Percentiles rank a stretch among this genome's conserved stretches.
phyloP scores from a whole-genome alignment of 2,888 invertebrate genomes.

The Aphelenchoides bicaudatus region DNA sequence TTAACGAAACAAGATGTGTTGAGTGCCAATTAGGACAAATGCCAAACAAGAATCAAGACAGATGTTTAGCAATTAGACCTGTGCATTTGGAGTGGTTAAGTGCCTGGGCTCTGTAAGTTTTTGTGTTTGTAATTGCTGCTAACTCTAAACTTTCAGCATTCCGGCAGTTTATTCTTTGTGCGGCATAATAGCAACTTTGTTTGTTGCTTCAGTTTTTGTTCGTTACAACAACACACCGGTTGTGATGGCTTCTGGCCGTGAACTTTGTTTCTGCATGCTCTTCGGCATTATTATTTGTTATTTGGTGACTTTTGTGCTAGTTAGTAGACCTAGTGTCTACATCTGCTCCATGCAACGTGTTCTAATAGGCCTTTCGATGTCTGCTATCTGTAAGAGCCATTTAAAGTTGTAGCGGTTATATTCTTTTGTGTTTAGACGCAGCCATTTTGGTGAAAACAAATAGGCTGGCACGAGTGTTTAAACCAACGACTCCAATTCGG shows the following conservation, averaged over 20 bases:
- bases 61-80: conserved; percentile 67
- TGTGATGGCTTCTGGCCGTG: conserved; percentile 74
- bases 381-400: no score
- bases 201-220: conserved; percentile 70
- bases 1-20: conserved; percentile 68
- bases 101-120: conserved; percentile 69
- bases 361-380: conserved; percentile 72
- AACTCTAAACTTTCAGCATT: no score
- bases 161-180: conserved; percentile 69
- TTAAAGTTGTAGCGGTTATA: conserved; percentile 60
- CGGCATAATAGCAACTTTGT: conserved; percentile 68
- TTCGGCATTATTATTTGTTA: conserved; percentile 72
- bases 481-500: conserved; percentile 71
- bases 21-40: conserved; percentile 70
- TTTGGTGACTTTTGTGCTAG: conserved; percentile 71
- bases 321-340: conserved; percentile 69
- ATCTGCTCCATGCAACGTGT: conserved; percentile 69
- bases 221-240: conserved; percentile 70
- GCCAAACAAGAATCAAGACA: conserved; percentile 68
- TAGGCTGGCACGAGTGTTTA: conserved; percentile 72
- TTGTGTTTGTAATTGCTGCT: no score
- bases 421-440: no score
- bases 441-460: conserved; percentile 75
- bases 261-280: conserved; percentile 73
- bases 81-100: conserved; percentile 67